Percentiles rank a stretch among this genome's conserved stretches.
Evolutionary conservation across 2,113 vertebrate species (phyloP).

Genomic region (Marcusenius ussheri): DNA sequence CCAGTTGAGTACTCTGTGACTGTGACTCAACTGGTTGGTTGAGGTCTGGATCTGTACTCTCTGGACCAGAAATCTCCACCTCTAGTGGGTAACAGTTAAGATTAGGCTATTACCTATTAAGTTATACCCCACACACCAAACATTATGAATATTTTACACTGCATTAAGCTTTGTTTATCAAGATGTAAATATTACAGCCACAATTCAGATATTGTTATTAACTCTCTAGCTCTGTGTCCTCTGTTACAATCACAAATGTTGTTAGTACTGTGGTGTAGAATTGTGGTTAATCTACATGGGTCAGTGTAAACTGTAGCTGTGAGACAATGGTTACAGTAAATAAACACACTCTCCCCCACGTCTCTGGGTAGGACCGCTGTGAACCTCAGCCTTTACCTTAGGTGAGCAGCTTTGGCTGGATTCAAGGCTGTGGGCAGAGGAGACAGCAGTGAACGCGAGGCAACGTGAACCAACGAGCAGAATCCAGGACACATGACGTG

Average conservation of each 20-base stretch:
- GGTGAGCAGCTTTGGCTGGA: constrained; percentile 54
- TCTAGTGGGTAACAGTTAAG: background rate
- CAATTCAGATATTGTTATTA: background rate
- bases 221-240: background rate
- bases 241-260: background rate
- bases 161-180: background rate
- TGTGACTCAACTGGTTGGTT: too few species aligned
- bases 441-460: constrained; percentile 2
- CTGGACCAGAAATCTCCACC: too few species aligned
- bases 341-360: background rate
- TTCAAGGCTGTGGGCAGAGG: constrained; percentile 42
- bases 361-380: background rate
- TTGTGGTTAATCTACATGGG: background rate
- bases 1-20: too few species aligned
- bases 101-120: background rate
- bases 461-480: background rate
- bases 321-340: background rate
- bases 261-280: background rate
- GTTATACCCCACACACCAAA: background rate
- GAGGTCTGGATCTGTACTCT: too few species aligned
- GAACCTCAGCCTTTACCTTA: constrained; percentile 45
- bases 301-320: background rate
- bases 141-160: background rate
- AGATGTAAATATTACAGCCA: background rate
- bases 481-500: background rate